Conservation (phyloP, 2,113 vertebrate species). For the Sceloporus undulatus region DNA sequence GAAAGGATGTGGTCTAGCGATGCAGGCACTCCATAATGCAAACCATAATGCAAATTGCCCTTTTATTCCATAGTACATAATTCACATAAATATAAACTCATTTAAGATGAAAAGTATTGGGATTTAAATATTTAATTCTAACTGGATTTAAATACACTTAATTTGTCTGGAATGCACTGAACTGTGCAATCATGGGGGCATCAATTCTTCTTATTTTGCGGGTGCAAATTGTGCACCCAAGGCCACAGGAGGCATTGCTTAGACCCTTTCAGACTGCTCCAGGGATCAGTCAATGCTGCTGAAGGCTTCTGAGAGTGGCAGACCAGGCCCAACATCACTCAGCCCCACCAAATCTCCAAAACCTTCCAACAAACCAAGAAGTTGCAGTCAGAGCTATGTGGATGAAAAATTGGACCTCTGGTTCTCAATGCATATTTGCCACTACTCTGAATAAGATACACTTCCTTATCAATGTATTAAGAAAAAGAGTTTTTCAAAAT, state of each 20-base stretch:
- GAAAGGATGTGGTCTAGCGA: background rate
- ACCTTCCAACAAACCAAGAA: too few relatives aligned
- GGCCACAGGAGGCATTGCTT: too few relatives aligned
- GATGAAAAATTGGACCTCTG: background rate
- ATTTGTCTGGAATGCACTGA: background rate
- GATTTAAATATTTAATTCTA: background rate
- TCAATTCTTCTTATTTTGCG: too few relatives aligned
- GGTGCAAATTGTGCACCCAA: too few relatives aligned
- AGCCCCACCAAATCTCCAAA: too few relatives aligned
- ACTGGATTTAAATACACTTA: background rate
- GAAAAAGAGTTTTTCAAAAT: slow-evolving; percentile 23
- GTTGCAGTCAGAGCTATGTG: background rate
- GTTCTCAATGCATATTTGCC: background rate
- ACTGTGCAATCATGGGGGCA: too few relatives aligned
- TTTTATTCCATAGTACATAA: background rate
- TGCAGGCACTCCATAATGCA: background rate
- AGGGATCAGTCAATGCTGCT: too few relatives aligned
- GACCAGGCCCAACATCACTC: too few relatives aligned
- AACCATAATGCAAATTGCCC: background rate
- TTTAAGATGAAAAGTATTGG: background rate
- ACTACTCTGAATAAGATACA: background rate
- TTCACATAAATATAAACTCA: background rate
- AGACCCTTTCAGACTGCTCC: too few relatives aligned
- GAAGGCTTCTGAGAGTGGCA: too few relatives aligned
- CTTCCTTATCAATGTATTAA: background rate